These are phyloP conservation scores for Aphelinus atriplicis DNA, from an alignment of 1,140 invertebrate species.

Conservation along the genomic window DNA sequence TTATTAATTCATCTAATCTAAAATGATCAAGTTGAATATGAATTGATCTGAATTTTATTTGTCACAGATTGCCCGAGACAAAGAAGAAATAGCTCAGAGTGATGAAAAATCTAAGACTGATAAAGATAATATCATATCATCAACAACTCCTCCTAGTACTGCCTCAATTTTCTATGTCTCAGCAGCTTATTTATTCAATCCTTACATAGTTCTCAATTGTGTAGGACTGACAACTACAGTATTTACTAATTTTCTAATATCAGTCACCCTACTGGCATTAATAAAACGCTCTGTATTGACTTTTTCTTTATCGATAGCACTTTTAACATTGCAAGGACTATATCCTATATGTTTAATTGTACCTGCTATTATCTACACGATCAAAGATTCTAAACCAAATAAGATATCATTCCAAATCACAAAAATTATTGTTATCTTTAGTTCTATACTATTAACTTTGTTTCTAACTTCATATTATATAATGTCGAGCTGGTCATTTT, in stretches of 20 bases:
- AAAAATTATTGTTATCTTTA: slow-evolving; percentile 56
- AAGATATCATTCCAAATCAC: slow-evolving; percentile 42
- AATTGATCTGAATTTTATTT: slow-evolving; percentile 2
- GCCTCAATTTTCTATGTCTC: slow-evolving; percentile 71
- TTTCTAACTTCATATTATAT: slow-evolving; percentile 54
- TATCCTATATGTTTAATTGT: slow-evolving; percentile 88
- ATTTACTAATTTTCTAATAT: slow-evolving; percentile 85
- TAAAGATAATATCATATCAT: slow-evolving; percentile 35
- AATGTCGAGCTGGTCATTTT: slow-evolving; percentile 60
- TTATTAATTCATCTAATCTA: slow-evolving; percentile 15
- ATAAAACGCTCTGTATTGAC: slow-evolving; percentile 72
- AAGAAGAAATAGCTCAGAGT: slow-evolving; percentile 53
- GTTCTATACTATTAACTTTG: slow-evolving; percentile 50
- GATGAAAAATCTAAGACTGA: slow-evolving; percentile 58
- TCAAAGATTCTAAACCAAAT: slow-evolving; percentile 49
- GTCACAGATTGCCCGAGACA: slow-evolving; percentile 49
- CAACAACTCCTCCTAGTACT: slow-evolving; percentile 39
- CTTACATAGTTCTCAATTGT: slow-evolving; percentile 90
- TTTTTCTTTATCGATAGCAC: slow-evolving; percentile 75
- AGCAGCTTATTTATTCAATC: slow-evolving; percentile 91
- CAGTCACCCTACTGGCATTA: slow-evolving; percentile 76
- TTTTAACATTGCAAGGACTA: slow-evolving; percentile 84
- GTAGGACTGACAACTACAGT: slow-evolving; percentile 91
- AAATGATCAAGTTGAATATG: not conserved
- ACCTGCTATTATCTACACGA: slow-evolving; percentile 74